A percentile compares a stretch with the other conserved stretches of the same genome.
These are phyloP conservation scores for Saimiri boliviensis DNA, from an alignment of 2,113 vertebrate genomes.

Conservation along the genomic window DNA sequence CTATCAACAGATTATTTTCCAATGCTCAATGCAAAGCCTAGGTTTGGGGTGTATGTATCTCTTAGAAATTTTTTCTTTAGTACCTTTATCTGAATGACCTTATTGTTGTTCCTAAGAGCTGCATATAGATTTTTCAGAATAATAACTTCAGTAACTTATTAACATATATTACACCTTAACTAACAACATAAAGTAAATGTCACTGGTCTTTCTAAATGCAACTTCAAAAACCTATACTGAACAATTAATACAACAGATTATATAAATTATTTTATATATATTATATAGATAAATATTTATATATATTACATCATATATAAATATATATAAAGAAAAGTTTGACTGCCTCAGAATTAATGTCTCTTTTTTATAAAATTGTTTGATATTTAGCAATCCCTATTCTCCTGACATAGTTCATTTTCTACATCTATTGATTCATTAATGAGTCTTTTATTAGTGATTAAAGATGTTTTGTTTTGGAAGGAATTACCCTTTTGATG, in stretches of 20 bases:
- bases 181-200: neutral
- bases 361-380: neutral
- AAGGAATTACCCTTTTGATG: neutral
- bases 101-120: neutral
- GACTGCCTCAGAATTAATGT: neutral
- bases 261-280: neutral
- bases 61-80: neutral
- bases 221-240: neutral
- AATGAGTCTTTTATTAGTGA: slow-evolving; percentile 20
- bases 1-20: too few relatives aligned
- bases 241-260: neutral
- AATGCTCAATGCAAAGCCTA: neutral
- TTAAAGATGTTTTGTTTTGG: slow-evolving; percentile 35
- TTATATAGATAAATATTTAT: too few relatives aligned
- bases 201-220: neutral
- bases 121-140: neutral
- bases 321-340: neutral
- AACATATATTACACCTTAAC: neutral
- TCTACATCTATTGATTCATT: slow-evolving; percentile 16
- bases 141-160: neutral
- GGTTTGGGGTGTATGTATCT: neutral
- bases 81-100: neutral
- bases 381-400: neutral
- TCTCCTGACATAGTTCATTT: neutral
- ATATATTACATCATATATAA: too few relatives aligned